Conservation (phyloP, 2,888 invertebrate genomes). For the Eristalinus sepulchralis region DNA sequence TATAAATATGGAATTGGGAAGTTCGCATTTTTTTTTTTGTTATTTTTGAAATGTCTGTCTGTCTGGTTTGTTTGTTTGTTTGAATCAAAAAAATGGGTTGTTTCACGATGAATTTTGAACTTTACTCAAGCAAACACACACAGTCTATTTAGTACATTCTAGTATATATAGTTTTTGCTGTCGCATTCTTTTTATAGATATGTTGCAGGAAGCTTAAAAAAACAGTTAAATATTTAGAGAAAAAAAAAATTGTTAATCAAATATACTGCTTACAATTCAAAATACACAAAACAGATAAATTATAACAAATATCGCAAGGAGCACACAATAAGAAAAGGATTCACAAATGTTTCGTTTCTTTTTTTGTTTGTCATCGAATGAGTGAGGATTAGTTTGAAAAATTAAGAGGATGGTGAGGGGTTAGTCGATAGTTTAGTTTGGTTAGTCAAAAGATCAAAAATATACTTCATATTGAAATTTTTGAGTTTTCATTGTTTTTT, state of each 20-base stretch:
- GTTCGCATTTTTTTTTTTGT: conserved; percentile 13
- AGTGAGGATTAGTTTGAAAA: conserved; percentile 35
- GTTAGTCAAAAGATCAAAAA: conserved; percentile 69
- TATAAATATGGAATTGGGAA: conserved; percentile 62
- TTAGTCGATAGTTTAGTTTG: not conserved
- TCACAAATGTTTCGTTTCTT: conserved; percentile 20
- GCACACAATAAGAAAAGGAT: conserved; percentile 35
- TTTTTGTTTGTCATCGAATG: conserved; percentile 12
- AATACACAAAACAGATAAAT: conserved; percentile 35
- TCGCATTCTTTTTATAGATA: not conserved
- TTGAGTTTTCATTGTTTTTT: not conserved
- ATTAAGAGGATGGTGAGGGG: not conserved
- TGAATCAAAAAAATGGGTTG: conserved; percentile 28
- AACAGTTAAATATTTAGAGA: conserved; percentile 35
- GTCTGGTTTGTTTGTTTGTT: conserved; percentile 43
- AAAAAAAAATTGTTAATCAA: conserved; percentile 43
- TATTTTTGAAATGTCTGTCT: not conserved
- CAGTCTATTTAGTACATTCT: conserved; percentile 44
- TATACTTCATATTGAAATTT: conserved; percentile 6
- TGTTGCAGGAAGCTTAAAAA: conserved; percentile 69
- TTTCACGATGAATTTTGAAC: conserved; percentile 41
- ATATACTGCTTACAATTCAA: conserved; percentile 56
- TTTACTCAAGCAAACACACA: conserved; percentile 67
- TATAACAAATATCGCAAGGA: not conserved
- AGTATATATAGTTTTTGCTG: conserved; percentile 19